Percentiles rank a stretch among this genome's conserved stretches.
Evolutionary conservation across 2,797 vertebrate genomes (phyloP).

Genomic region (Poecile montanus): DNA sequence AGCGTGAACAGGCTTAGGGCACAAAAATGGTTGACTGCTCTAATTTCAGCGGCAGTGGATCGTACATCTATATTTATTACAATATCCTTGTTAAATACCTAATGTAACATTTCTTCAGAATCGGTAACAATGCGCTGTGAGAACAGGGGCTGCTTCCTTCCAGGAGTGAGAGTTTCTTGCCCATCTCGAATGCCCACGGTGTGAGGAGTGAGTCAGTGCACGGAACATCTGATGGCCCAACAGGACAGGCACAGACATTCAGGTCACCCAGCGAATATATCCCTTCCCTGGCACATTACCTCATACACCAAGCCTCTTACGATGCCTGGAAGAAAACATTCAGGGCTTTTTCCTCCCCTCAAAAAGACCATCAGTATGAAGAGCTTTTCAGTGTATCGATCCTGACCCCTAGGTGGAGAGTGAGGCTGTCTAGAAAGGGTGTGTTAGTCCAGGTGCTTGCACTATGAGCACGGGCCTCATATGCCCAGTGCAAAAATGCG

Average conservation of each 20-base stretch:
- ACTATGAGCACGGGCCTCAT: fast-evolving
- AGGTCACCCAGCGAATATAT: background rate
- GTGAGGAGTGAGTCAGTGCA: fast-evolving
- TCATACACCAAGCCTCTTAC: background rate
- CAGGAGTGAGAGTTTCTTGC: background rate
- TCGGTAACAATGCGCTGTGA: background rate
- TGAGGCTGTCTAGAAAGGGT: background rate
- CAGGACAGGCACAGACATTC: background rate
- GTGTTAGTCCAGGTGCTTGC: fast-evolving
- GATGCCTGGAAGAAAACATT: background rate
- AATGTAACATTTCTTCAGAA: background rate
- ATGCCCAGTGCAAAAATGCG: fast-evolving
- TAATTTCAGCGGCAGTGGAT: background rate
- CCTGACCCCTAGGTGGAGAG: background rate
- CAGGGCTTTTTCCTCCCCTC: fast-evolving
- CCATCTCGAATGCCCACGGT: background rate
- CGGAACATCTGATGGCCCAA: background rate
- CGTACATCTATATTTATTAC: background rate
- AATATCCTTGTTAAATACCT: background rate
- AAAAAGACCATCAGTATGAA: background rate
- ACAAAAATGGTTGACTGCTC: background rate
- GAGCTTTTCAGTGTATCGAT: background rate
- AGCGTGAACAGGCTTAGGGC: background rate
- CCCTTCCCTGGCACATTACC: background rate
- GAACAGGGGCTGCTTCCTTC: background rate